These are phyloP conservation scores for Caloenas nicobarica DNA, from an alignment of 2,113 vertebrate species.

Conservation along the genomic window DNA sequence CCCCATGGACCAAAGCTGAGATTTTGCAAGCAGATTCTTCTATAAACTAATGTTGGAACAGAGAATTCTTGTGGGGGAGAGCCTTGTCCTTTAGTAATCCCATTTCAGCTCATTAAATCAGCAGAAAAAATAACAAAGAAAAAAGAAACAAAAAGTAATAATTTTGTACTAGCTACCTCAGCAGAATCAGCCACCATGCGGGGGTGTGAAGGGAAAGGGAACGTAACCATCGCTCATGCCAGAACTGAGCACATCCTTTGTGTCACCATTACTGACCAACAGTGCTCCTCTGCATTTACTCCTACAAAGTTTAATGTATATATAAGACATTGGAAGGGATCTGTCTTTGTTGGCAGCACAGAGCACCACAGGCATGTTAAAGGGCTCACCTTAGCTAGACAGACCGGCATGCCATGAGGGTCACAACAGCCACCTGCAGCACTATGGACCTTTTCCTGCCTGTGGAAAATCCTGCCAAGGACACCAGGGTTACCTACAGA, in stretches of 20 bases:
- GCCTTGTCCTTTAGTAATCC: neutral
- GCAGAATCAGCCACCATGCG: neutral
- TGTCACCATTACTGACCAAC: neutral
- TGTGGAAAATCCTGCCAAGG: neutral
- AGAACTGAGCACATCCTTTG: neutral
- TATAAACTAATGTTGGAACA: neutral
- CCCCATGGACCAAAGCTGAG: neutral
- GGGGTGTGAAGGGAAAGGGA: neutral
- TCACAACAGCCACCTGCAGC: neutral
- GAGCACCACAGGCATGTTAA: neutral
- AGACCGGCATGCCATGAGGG: neutral
- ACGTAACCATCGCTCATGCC: accelerated
- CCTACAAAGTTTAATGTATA: neutral
- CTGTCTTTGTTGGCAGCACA: neutral
- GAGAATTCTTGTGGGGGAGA: neutral
- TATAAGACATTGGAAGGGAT: neutral
- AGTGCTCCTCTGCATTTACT: neutral
- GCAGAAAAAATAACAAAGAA: neutral
- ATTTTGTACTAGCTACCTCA: neutral
- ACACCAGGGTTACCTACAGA: neutral
- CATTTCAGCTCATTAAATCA: neutral
- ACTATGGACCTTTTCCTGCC: neutral
- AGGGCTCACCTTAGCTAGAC: neutral
- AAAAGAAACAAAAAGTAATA: neutral
- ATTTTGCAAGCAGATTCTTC: neutral